These are phyloP conservation scores for Pituophis catenifer DNA, from an alignment of 2,113 vertebrate genomes.

Conservation along the genomic window DNA sequence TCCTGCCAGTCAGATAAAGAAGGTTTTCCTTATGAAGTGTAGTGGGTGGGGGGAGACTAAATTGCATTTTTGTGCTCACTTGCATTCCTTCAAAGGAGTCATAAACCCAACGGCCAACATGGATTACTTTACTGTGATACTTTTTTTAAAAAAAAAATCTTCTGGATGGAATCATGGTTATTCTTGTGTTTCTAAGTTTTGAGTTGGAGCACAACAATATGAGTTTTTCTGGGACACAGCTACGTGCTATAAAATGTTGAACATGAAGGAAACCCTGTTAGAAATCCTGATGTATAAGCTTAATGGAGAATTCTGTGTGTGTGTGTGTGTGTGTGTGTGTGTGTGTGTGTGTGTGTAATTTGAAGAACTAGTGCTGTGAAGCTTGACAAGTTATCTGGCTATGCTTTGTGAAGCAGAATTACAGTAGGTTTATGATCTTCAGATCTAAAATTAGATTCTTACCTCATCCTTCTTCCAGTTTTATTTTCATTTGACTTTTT, in stretches of 20 bases:
- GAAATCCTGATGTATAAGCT: not conserved
- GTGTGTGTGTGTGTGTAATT: not conserved
- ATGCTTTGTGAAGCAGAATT: not conserved
- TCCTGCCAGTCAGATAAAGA: not conserved
- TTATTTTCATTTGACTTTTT: not conserved
- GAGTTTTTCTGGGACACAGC: not conserved
- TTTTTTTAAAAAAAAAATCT: not conserved
- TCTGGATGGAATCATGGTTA: not conserved
- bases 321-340: no score
- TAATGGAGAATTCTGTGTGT: not conserved
- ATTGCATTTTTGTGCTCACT: not conserved
- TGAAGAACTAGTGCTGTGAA: not conserved
- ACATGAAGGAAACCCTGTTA: not conserved
- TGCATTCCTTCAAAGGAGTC: not conserved
- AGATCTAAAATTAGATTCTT: not conserved
- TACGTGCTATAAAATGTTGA: not conserved
- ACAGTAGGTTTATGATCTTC: not conserved
- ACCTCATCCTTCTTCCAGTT: not conserved
- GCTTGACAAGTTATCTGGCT: not conserved
- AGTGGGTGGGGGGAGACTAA: not conserved
- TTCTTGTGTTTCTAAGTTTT: not conserved
- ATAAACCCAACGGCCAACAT: not conserved
- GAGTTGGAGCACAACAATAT: not conserved
- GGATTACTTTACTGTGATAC: not conserved
- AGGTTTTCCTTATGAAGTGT: not conserved